Evolutionary conservation across 2,797 vertebrate genomes (phyloP), one percentile per base, ranked within the genome.

Genomic region (Rhinoraja longicauda): DNA sequence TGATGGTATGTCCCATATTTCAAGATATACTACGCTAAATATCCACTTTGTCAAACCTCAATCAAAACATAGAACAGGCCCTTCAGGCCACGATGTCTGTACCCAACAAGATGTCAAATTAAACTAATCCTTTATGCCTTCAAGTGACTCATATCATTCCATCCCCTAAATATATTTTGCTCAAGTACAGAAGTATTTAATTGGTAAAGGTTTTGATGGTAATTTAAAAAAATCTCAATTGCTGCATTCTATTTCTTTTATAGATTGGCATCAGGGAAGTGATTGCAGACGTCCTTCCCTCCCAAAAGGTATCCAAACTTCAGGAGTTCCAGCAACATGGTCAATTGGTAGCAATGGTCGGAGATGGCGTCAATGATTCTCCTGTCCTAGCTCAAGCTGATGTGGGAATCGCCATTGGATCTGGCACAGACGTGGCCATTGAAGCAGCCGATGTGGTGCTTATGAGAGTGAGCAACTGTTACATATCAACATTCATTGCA

Each of bases 361-460:
- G 99, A 0, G 99, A 99, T 0, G 99, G 99, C 2, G 96, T 99
- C 78, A 99, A 99, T 0, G 99, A 99, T 96, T 99, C 99, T 0
- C 98, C 99, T 0, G 99, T 98, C 0, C 95, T 99, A 29, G 98
- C 98, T 5, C 97, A 94, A n/a, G 98, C 98, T 0, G 98, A 99
- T 0, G 95, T 99, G 78, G 99, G 99, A 94, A 97, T 99, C 10
- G 98, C 98, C 75, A 99, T 99, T 0, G 98, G 99, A 70, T 99
- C 98, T 0, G 98, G 98, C 94, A 99, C 99, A 0, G 99, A 99
- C 0, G 99, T 99, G 90, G 99, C 99, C 76, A 99, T 99, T 0
- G 99, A 99, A 96, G 99, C 99, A 0, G 99, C 98, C 0, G 98
- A 99, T 62, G 97, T 99, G 15, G 98, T 99, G 93, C 97, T 99